A percentile compares a stretch with the other conserved stretches of the same genome.
These are phyloP conservation scores for Philhelius pedissequus DNA, from an alignment of 2,888 invertebrate species.

Conservation along the genomic window DNA sequence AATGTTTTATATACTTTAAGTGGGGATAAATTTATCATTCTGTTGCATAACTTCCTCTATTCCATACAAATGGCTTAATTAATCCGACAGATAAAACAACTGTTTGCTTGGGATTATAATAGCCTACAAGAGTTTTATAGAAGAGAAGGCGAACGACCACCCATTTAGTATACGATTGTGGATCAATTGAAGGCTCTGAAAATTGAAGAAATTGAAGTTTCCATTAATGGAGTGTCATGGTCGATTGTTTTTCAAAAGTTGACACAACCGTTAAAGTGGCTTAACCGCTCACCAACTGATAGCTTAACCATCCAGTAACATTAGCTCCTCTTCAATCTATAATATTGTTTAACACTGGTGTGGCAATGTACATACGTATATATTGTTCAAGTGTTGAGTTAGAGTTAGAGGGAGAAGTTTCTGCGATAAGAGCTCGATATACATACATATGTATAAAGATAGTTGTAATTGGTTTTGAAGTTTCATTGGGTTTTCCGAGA, in stretches of 20 bases:
- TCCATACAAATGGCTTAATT: conserved; percentile 58
- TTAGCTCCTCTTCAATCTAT: conserved; percentile 2
- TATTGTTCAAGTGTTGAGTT: not conserved
- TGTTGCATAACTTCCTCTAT: conserved; percentile 48
- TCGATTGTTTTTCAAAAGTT: conserved; percentile 26
- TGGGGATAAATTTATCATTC: conserved; percentile 39
- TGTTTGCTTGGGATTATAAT: not conserved
- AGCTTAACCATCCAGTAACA: not conserved
- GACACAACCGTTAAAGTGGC: conserved; percentile 16
- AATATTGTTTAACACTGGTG: conserved; percentile 17
- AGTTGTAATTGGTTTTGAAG: conserved; percentile 54
- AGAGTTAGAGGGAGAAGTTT: not conserved
- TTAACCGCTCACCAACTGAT: conserved; percentile 26
- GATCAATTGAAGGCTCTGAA: conserved; percentile 24
- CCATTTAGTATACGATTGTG: conserved; percentile 37
- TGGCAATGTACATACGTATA: too few relatives aligned
- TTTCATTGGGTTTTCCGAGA: conserved; percentile 26
- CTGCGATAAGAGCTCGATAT: conserved; percentile 32
- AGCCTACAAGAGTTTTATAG: not conserved
- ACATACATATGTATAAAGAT: not conserved
- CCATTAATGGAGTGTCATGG: conserved; percentile 31
- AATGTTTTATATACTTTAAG: conserved; percentile 29
- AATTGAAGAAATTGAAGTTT: not conserved
- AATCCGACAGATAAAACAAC: conserved; percentile 51
- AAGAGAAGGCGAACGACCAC: conserved; percentile 11